A percentile compares a stretch with the other conserved stretches of the same genome.
Evolutionary conservation across 2,113 vertebrate species (phyloP).

Genomic region (Gadus chalcogrammus): DNA sequence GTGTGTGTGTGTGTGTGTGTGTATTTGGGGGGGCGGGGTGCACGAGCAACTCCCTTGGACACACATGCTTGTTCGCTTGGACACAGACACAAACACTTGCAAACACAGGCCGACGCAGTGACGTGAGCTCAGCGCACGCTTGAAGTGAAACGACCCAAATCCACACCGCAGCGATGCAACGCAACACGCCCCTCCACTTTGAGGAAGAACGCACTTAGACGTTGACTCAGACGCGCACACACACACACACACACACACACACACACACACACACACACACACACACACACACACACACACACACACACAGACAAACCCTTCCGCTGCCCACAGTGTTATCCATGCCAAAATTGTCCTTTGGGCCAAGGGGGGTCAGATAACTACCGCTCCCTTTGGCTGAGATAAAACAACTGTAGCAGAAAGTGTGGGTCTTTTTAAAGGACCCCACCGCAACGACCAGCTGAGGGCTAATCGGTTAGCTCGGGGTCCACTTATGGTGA

Average conservation of each 20-base stretch:
- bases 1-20: no score
- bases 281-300: constrained; percentile 9
- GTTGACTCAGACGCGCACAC: constrained; percentile 1
- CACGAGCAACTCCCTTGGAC: constrained; percentile 54
- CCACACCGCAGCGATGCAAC: not conserved
- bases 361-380: constrained; percentile 23
- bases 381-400: not conserved
- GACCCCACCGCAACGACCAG: not conserved
- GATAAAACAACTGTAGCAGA: constrained; percentile 13
- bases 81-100: constrained; percentile 18
- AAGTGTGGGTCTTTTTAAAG: constrained; percentile 15
- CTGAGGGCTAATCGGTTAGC: no score
- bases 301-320: constrained; percentile 8
- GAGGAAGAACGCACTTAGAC: constrained; percentile 35
- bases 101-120: constrained; percentile 10
- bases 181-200: not conserved
- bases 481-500: no score
- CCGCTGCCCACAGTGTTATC: constrained; percentile 21
- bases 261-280: constrained; percentile 11
- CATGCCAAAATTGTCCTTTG: constrained; percentile 28
- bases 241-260: constrained; percentile 10
- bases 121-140: constrained; percentile 5
- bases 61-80: constrained; percentile 40
- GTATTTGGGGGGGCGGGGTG: constrained; percentile 31
- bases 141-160: not conserved